phyloP scores from a whole-genome alignment of 2,797 vertebrate species.

The Gymnothorax reevesii region DNA sequence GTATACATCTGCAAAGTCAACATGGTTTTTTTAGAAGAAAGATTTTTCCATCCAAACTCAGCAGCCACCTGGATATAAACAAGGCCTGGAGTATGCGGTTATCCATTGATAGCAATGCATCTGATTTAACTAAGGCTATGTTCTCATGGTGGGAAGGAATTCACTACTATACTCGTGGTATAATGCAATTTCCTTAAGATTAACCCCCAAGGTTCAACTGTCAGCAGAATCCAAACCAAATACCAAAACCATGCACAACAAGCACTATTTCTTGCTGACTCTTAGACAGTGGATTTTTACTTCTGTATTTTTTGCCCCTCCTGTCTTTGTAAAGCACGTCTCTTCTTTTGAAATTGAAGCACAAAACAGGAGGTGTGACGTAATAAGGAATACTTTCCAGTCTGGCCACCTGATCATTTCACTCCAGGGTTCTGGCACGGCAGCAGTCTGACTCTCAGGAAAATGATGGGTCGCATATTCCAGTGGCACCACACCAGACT shows the following conservation, averaged over 20 bases:
- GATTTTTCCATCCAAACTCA: conserved; percentile 21
- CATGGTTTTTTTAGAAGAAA: neutral
- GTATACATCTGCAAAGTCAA: neutral
- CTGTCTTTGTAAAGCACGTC: conserved; percentile 30
- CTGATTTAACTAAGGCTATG: conserved; percentile 35
- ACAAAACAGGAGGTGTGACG: conserved; percentile 39
- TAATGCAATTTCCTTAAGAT: conserved; percentile 41
- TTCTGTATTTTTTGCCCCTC: conserved; percentile 10
- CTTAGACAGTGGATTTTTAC: conserved; percentile 27
- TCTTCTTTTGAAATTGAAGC: conserved; percentile 48
- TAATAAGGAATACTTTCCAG: conserved; percentile 34
- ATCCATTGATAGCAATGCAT: conserved; percentile 28
- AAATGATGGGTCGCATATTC: conserved; percentile 38
- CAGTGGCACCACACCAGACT: conserved; percentile 42
- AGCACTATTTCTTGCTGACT: conserved; percentile 17
- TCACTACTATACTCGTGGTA: conserved; percentile 4
- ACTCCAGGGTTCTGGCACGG: neutral
- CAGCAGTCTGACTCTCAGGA: neutral
- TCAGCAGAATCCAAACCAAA: conserved; percentile 17
- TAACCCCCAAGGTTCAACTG: conserved; percentile 13
- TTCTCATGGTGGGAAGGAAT: conserved; percentile 8
- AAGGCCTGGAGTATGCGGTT: neutral
- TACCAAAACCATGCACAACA: conserved; percentile 18
- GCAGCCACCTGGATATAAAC: conserved; percentile 14
- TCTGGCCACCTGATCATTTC: conserved; percentile 48